Evolutionary conservation across 2,113 vertebrate genomes (phyloP), one percentile per base, ranked within the genome.

Genomic region (Megaleporinus macrocephalus): DNA sequence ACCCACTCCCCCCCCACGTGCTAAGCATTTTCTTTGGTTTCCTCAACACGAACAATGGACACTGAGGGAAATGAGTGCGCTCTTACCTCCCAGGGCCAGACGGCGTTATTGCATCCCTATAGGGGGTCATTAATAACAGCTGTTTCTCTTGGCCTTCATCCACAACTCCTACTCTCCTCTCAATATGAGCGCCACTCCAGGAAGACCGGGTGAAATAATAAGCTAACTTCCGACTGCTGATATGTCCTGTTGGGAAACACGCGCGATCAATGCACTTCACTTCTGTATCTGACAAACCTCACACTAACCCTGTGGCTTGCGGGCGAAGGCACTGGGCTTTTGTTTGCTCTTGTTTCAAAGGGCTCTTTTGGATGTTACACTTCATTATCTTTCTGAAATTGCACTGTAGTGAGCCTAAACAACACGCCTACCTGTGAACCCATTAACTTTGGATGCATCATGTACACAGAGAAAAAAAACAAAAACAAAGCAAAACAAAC

Each of bases 51-150:
- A 74, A 83, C 79, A 79, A 73, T 73, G 76, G 73, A 72, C 66
- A 55, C 20, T 16, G 41, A 77, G 24, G 53, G 68, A 71, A 76
- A 78, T 47, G 55, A 73, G 73, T n/a, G n/a, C 29, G 49, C 49
- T 1, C 18, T 51, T 51, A 16, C 49, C 49, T 16, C 49, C 16
- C 1, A 16, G 49, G 16, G 73, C 16, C 61, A 75, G 59, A 73
- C 72, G 30, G 77, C 27, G 65, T 33, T 69, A 68, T 68, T 63
- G 66, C 49, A 33, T 41, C 41, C 36, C 70, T 74, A 41, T 33
- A 41, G 41, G 53, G 59, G 70, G 65, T 81, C 78, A 85, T 83
- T 83, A 83, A 33, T 22, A 85, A 86, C 81, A 83, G 74, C 80
- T 85, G 68, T 78, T 79, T 81, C 74, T 78, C 71, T 62, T 51